Base-by-base conservation (phyloP, 2,797 vertebrate genomes). In the Sebastes miniatus region DNA sequence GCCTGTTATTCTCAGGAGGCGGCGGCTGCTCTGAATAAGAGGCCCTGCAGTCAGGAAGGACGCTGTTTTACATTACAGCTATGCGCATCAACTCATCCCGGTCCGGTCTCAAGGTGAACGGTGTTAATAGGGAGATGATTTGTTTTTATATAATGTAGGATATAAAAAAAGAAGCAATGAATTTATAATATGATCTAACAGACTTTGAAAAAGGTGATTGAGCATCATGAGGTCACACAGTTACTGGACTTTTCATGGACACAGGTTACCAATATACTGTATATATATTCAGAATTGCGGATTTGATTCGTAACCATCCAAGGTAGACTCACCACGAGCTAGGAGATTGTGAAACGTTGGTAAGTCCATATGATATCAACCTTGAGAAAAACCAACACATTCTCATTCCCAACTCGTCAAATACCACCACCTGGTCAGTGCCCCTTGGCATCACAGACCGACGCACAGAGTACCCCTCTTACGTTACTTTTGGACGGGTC, bases 1-100 rank as follows among this genome's bases (percentile, higher is more conserved):
- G 92, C 92, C 90, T 82, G 87, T 80, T 90, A 79, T 84, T 93
- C 94, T 91, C 90, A 68, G 83, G 92, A 91, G 93, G 52, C n/a
- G 50, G 87, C 75, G 65, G 73, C 87, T 86, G 84, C 90, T 87
- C 89, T 83, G 92, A 92, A 90, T 91, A 92, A 83, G 82, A 89
- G 74, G 73, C 86, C 88, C 84, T 87, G 84, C 87, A 85, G 84
- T 79, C 27, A 58, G 67, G 79, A 83, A 76, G 63, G 64, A 73
- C 78, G 76, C 68, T 72, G 83, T 69, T 71, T 87, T 83, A 83
- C 77, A 87, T 86, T 90, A 86, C 61, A 85, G 58, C 82, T 74
- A 77, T 76, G 81, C 78, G 90, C 78, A 77, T 76, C 74, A 71
- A 52, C 75, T 72, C 67, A 76, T 63, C 50, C 50, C 22, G 1